A percentile compares a stretch with the other conserved stretches of the same genome.
These are phyloP conservation scores for Oryzaephilus surinamensis DNA, from an alignment of 1,140 invertebrate genomes.

Conservation along the genomic window DNA sequence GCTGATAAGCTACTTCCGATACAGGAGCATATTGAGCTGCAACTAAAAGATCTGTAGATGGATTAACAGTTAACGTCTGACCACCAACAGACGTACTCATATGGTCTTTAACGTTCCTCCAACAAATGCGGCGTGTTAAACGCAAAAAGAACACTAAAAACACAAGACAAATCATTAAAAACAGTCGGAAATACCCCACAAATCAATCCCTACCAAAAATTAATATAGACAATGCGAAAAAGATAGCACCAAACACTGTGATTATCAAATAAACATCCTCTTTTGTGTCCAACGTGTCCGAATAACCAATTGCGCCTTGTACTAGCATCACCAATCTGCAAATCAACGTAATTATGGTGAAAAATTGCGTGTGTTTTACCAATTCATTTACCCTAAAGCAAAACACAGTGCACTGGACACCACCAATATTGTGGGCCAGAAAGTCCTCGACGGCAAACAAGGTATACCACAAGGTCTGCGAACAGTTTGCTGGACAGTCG, in stretches of 20 bases:
- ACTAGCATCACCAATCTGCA: slow-evolving; percentile 27
- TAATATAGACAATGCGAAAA: slow-evolving; percentile 24
- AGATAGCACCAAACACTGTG: slow-evolving; percentile 27
- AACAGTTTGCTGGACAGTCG: slow-evolving; percentile 41
- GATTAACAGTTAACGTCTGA: slow-evolving; percentile 41
- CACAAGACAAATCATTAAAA: neutral
- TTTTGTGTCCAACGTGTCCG: slow-evolving; percentile 21
- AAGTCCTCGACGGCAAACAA: slow-evolving; percentile 23
- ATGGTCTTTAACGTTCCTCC: slow-evolving; percentile 22
- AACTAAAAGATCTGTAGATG: slow-evolving; percentile 59
- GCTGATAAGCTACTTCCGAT: slow-evolving; percentile 48
- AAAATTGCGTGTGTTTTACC: neutral
- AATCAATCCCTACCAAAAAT: slow-evolving; percentile 21
- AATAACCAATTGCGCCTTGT: slow-evolving; percentile 28
- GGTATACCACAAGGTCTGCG: slow-evolving; percentile 34
- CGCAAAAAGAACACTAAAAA: slow-evolving; percentile 26
- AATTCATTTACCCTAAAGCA: slow-evolving; percentile 24
- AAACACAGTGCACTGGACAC: slow-evolving; percentile 24
- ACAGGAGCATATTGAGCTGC: slow-evolving; percentile 58
- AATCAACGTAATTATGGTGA: neutral
- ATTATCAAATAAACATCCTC: slow-evolving; percentile 25
- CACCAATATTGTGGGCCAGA: slow-evolving; percentile 25
- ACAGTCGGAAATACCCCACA: neutral
- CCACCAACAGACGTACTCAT: slow-evolving; percentile 23
- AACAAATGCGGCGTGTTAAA: slow-evolving; percentile 27